Base-by-base conservation (phyloP, 1,140 invertebrate genomes). In the Oreohelix idahoensis region DNA sequence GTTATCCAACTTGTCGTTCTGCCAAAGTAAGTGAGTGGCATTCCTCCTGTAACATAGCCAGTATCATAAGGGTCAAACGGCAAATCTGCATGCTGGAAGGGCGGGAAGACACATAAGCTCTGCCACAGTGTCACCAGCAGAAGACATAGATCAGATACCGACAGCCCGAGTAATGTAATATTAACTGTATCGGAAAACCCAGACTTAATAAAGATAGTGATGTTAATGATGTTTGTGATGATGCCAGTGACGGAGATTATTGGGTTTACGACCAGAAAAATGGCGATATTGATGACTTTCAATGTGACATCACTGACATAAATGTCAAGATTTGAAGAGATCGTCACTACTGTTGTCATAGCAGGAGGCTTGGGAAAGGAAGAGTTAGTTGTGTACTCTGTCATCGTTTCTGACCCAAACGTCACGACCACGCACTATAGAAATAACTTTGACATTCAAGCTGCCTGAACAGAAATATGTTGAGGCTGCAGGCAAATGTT, bases 1-100 rank as follows among this genome's bases (percentile, higher is more conserved):
- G 63, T 66, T 32, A 66, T 66, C 63, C 63, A 66, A 32, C 63
- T 66, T 11, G 63, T 66, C 29, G 63, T 66, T 66, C 63, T 66
- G 63, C 63, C 17, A n/a, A 66, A 66, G 29, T 32, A 66, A 17
- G 29, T 29, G 17, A 66, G 17, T 17, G 5, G 63, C 23, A 29
- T 10, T 32, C 63, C 63, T 2, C 63, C 63, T 66, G 63, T 66
- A 11, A 66, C 63, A n/a, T 32, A 66, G 8, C 10, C 63, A 5
- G 29, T 17, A 32, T 32, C 63, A 2, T 5, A 2, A 5, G 29
- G n/a, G 17, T 66, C 29, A 32, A 66, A 66, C 4, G 63, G 11
- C n/a, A 66, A 4, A 8, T 32, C 29, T 35, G 63, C 29, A 2
- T 66, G 29, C 17, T 11, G n/a, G 17, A 66, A 66, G n/a, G n/a